Evolutionary conservation across 1,140 invertebrate species (phyloP).

Genomic region (Metaphire vulgaris): DNA sequence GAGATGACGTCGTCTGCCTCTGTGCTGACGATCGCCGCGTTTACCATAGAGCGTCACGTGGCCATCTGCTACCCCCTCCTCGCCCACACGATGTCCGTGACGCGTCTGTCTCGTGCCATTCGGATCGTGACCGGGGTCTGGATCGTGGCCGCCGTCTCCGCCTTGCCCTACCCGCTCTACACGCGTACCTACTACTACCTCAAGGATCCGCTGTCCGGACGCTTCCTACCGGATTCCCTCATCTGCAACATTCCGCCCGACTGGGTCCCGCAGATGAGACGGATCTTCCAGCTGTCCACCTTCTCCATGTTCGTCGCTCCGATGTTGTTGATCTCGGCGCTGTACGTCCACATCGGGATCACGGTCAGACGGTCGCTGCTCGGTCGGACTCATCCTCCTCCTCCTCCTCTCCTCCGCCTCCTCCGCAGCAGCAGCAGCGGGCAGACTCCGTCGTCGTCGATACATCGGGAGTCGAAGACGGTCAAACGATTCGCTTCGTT

Average conservation of each 20-base stretch:
- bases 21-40: conserved; percentile 83
- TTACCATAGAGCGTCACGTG: conserved; percentile 88
- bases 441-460: no score
- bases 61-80: conserved; percentile 76
- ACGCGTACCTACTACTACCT: conserved; percentile 42
- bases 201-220: background rate
- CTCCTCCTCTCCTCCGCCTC: background rate
- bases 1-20: conserved; percentile 90
- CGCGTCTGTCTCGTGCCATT: conserved; percentile 69
- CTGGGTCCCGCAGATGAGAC: conserved; percentile 38
- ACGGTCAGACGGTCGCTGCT: conserved; percentile 35
- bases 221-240: conserved; percentile 39
- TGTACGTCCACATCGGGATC: conserved; percentile 51
- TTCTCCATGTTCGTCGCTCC: conserved; percentile 53
- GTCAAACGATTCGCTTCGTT: no score
- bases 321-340: conserved; percentile 48
- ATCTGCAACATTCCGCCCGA: conserved; percentile 44
- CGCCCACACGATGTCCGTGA: conserved; percentile 56
- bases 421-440: no score
- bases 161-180: conserved; percentile 60
- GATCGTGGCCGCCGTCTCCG: conserved; percentile 67
- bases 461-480: no score
- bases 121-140: conserved; percentile 72
- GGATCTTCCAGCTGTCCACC: conserved; percentile 48
- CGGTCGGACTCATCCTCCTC: background rate